A percentile compares a stretch with the other conserved stretches of the same genome.
Evolutionary conservation across 1,140 invertebrate species (phyloP).

Genomic region (Aphaenogaster floridana): DNA sequence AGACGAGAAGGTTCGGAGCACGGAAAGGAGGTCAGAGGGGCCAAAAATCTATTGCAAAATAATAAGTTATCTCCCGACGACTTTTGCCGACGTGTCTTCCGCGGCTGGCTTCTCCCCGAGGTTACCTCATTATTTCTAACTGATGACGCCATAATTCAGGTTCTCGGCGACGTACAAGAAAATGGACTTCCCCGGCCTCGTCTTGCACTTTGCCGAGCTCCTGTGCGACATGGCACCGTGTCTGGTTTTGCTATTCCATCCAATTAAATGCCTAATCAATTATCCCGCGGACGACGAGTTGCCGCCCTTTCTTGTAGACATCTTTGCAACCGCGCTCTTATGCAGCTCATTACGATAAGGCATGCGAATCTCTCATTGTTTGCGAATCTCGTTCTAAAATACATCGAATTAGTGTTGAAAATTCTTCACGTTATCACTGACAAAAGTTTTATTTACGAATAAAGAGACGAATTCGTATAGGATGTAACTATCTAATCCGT

Average conservation of each 20-base stretch:
- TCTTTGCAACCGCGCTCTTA: slow-evolving; percentile 60
- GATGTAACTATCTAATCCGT: too few relatives aligned
- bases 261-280: slow-evolving; percentile 83
- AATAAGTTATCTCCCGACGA: slow-evolving; percentile 80
- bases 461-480: neutral
- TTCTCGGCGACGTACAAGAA: slow-evolving; percentile 81
- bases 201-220: slow-evolving; percentile 62
- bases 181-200: slow-evolving; percentile 79
- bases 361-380: slow-evolving; percentile 48
- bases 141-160: slow-evolving; percentile 84
- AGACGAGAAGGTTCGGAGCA: neutral
- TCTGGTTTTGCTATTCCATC: slow-evolving; percentile 77
- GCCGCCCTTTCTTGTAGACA: slow-evolving; percentile 71
- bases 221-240: slow-evolving; percentile 61
- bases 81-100: slow-evolving; percentile 80
- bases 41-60: slow-evolving; percentile 80
- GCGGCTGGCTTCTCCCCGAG: slow-evolving; percentile 73
- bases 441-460: neutral
- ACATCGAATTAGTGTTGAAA: slow-evolving; percentile 34
- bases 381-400: slow-evolving; percentile 43
- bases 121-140: slow-evolving; percentile 84
- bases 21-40: slow-evolving; percentile 34
- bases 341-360: slow-evolving; percentile 59
- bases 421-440: neutral
- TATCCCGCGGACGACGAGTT: slow-evolving; percentile 69